Conservation (phyloP, 2,113 vertebrate genomes). For the Cyanoramphus novaezelandiae region DNA sequence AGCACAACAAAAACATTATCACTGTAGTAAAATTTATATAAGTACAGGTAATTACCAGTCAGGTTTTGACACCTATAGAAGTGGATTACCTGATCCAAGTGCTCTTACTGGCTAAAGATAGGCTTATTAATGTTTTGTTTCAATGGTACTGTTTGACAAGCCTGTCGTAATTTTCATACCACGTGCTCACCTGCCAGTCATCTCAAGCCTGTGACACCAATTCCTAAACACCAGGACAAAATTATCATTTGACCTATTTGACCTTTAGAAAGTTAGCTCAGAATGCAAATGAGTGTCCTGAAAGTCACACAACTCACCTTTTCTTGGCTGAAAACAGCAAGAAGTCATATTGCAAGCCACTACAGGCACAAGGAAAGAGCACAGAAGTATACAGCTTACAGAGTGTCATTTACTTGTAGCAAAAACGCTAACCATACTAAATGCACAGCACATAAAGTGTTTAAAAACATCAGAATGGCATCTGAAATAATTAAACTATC, state of each 20-base stretch:
- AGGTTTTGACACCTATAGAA: neutral
- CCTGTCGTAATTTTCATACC: neutral
- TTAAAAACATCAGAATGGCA: neutral
- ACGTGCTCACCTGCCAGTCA: neutral
- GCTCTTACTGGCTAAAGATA: neutral
- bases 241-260: slow-evolving; percentile 44
- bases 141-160: neutral
- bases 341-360: neutral
- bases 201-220: neutral
- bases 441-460: neutral
- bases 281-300: neutral
- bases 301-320: neutral
- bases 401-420: neutral
- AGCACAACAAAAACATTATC: neutral
- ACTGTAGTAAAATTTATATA: neutral
- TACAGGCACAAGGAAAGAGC: neutral
- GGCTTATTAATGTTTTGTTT: slow-evolving; percentile 16
- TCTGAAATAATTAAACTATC: neutral
- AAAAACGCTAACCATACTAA: neutral
- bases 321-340: neutral
- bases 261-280: neutral
- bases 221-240: neutral
- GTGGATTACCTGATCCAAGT: neutral
- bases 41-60: neutral
- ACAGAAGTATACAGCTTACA: neutral